Evolutionary conservation across 64 coral and sea anemone genomes (phyloP).

Genomic region (Pocillopora damicornis): DNA sequence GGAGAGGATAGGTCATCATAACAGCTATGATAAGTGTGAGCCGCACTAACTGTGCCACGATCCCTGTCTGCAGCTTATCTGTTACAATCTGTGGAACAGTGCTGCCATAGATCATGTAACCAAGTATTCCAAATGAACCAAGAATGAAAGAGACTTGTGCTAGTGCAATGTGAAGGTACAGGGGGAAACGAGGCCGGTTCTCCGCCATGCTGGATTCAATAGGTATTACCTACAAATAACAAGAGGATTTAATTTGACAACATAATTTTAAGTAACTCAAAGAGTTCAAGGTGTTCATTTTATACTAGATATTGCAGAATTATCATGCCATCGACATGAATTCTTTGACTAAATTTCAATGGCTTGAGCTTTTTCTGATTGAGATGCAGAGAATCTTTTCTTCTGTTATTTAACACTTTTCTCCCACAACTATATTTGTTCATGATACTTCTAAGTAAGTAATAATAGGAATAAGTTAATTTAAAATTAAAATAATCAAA

Average conservation of each 20-base stretch:
- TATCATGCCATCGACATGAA: too few relatives aligned
- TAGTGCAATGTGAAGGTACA: slow-evolving; percentile 86
- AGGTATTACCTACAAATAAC: slow-evolving; percentile 75
- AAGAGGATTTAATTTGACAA: neutral
- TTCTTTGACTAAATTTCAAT: too few relatives aligned
- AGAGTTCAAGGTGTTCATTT: too few relatives aligned
- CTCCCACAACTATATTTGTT: too few relatives aligned
- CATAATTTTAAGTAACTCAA: too few relatives aligned
- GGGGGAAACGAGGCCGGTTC: slow-evolving; percentile 79
- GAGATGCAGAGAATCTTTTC: too few relatives aligned
- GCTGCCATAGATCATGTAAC: slow-evolving; percentile 78
- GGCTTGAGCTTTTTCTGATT: too few relatives aligned
- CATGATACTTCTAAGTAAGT: too few relatives aligned
- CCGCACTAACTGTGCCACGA: slow-evolving; percentile 55
- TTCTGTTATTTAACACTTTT: too few relatives aligned
- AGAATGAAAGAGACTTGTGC: slow-evolving; percentile 73
- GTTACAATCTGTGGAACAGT: slow-evolving; percentile 88
- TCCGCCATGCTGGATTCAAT: slow-evolving; percentile 97
- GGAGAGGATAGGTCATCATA: slow-evolving; percentile 87
- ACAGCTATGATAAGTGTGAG: slow-evolving; percentile 77
- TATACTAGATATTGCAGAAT: too few relatives aligned
- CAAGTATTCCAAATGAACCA: slow-evolving; percentile 93
- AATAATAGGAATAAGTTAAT: too few relatives aligned
- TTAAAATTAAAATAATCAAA: too few relatives aligned
- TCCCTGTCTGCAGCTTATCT: slow-evolving; percentile 48